These are phyloP conservation scores for Plebejus argus DNA, from an alignment of 2,888 invertebrate genomes.

Conservation along the genomic window DNA sequence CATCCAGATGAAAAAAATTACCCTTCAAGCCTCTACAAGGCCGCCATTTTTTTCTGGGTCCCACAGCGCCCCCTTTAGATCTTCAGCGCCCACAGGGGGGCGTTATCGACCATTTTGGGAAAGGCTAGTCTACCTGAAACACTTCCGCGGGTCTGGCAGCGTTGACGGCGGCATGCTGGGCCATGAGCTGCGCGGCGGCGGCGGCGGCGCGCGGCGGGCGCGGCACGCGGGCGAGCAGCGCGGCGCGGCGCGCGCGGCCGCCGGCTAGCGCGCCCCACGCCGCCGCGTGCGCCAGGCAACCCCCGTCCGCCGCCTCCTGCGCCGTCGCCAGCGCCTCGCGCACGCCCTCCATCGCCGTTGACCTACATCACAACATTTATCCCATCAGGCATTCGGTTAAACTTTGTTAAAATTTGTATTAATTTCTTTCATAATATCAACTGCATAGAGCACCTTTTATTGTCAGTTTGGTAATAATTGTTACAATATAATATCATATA, in stretches of 20 bases:
- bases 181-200: conserved; percentile 89
- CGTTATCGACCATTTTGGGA: too few relatives aligned
- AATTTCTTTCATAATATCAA: background rate
- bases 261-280: conserved; percentile 85
- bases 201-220: conserved; percentile 87
- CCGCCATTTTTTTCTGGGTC: too few relatives aligned
- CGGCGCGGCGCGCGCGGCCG: conserved; percentile 52
- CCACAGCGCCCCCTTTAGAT: too few relatives aligned
- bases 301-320: conserved; percentile 92
- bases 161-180: conserved; percentile 88
- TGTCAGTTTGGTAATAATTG: background rate
- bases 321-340: conserved; percentile 93
- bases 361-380: conserved; percentile 63
- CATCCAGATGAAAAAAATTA: too few relatives aligned
- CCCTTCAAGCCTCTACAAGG: too few relatives aligned
- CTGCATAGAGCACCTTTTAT: conserved; percentile 44
- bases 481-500: background rate
- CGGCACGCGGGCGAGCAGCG: conserved; percentile 78
- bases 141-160: conserved; percentile 84
- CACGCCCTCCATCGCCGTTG: conserved; percentile 89
- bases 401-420: background rate
- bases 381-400: background rate
- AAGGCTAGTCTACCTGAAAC: conserved; percentile 64
- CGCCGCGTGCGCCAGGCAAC: conserved; percentile 91
- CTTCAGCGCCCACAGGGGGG: too few relatives aligned